These are phyloP conservation scores for Corythornis leucogaster DNA, from an alignment of 2,797 vertebrate species.

Conservation along the genomic window DNA sequence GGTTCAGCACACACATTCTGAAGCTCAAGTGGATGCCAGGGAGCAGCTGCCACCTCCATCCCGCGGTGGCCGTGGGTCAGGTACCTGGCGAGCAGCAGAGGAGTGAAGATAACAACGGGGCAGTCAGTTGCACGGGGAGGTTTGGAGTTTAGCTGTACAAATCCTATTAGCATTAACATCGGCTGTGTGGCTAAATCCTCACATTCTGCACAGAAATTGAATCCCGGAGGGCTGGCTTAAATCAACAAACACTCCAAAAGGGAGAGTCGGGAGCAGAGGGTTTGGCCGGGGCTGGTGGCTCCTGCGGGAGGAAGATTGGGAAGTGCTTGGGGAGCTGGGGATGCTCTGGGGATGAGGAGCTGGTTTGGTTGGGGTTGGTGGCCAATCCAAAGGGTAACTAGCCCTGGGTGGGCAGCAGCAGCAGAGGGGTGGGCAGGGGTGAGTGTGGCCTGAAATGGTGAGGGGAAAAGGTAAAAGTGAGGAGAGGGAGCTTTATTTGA, in stretches of 20 bases:
- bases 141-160: not conserved
- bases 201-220: slow-evolving; percentile 30
- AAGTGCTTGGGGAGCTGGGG: not conserved
- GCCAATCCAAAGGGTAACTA: not conserved
- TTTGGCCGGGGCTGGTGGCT: fast-evolving
- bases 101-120: not conserved
- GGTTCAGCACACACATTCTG: not conserved
- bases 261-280: not conserved
- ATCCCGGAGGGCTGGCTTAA: slow-evolving; percentile 29
- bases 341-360: not conserved
- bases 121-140: not conserved
- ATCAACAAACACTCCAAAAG: not conserved
- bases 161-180: slow-evolving; percentile 50
- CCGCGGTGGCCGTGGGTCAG: fast-evolving
- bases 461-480: not conserved
- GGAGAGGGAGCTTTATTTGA: not conserved
- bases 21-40: not conserved
- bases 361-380: not conserved
- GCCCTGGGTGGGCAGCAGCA: not conserved
- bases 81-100: not conserved
- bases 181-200: slow-evolving; percentile 25
- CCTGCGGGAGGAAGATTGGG: not conserved
- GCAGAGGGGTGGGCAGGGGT: not conserved
- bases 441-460: not conserved
- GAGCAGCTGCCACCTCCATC: not conserved